A percentile compares a stretch with the other conserved stretches of the same genome.
These are phyloP conservation scores for Rhinoptilus africanus DNA, from an alignment of 2,113 vertebrate genomes.

Conservation along the genomic window DNA sequence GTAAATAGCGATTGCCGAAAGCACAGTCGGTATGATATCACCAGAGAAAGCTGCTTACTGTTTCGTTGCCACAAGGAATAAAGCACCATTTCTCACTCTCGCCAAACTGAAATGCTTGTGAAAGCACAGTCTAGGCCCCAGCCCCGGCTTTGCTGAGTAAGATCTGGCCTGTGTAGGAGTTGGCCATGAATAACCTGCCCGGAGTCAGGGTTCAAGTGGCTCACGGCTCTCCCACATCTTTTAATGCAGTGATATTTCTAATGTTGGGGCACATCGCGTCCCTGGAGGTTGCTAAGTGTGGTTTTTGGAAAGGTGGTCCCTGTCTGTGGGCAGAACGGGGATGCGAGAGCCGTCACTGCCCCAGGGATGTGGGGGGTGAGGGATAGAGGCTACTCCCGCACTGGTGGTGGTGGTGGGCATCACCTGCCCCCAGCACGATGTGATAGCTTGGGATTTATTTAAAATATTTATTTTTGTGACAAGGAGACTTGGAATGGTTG, in stretches of 20 bases:
- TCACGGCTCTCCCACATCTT: slow-evolving; percentile 24
- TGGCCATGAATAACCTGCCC: slow-evolving; percentile 70
- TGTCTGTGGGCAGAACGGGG: background rate
- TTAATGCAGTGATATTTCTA: slow-evolving; percentile 35
- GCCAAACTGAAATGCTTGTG: slow-evolving; percentile 48
- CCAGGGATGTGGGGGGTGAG: rapidly evolving
- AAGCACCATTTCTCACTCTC: background rate
- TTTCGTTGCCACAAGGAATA: background rate
- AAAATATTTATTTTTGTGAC: slow-evolving; percentile 35
- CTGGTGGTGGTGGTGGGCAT: rapidly evolving
- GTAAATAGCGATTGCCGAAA: background rate
- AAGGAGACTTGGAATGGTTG: background rate
- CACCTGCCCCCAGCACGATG: background rate
- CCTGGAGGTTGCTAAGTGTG: background rate
- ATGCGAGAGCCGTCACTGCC: background rate
- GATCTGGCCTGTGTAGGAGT: slow-evolving; percentile 74
- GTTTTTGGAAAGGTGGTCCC: slow-evolving; percentile 33
- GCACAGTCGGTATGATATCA: background rate
- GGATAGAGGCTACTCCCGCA: rapidly evolving
- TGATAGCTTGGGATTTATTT: slow-evolving; percentile 34
- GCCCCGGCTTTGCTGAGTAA: slow-evolving; percentile 74
- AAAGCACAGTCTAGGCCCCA: slow-evolving; percentile 50
- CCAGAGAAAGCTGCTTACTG: slow-evolving; percentile 1
- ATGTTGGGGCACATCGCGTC: background rate
- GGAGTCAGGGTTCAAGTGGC: background rate